Conservation (phyloP, 2,888 invertebrate genomes). For the Cosmopolites sordidus region DNA sequence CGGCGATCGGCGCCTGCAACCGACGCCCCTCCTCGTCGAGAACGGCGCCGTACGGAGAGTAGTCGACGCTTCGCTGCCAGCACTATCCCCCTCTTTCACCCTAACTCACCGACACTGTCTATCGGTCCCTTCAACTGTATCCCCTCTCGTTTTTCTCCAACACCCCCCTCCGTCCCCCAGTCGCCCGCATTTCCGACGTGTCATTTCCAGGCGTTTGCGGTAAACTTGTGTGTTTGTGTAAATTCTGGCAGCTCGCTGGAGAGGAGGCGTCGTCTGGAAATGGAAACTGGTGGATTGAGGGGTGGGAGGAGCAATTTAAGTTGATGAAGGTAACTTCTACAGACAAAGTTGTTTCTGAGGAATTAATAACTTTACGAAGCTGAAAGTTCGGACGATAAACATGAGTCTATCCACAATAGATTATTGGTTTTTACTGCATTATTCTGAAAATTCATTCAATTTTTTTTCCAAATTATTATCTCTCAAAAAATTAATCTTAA, state of each 20-base stretch:
- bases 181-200: slow-evolving; percentile 1
- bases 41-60: slow-evolving; percentile 27
- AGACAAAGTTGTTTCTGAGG: too few relatives aligned
- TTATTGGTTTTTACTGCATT: too few relatives aligned
- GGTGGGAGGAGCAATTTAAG: background rate
- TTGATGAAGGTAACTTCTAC: too few relatives aligned
- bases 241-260: slow-evolving; percentile 15
- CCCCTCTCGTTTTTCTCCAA: background rate
- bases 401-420: too few relatives aligned
- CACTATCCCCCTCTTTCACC: slow-evolving; percentile 23
- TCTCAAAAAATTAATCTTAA: too few relatives aligned
- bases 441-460: too few relatives aligned
- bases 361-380: background rate
- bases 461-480: too few relatives aligned
- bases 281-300: background rate
- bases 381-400: background rate
- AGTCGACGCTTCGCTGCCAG: slow-evolving; percentile 25
- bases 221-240: slow-evolving; percentile 13
- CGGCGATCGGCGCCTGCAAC: slow-evolving; percentile 49
- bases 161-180: too few relatives aligned
- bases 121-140: too few relatives aligned
- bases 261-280: slow-evolving; percentile 14
- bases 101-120: slow-evolving; percentile 20
- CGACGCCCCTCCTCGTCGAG: slow-evolving; percentile 37
- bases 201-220: slow-evolving; percentile 4